These are phyloP conservation scores for Gasterosteus aculeatus DNA, from an alignment of 2,113 vertebrate species.

Conservation along the genomic window DNA sequence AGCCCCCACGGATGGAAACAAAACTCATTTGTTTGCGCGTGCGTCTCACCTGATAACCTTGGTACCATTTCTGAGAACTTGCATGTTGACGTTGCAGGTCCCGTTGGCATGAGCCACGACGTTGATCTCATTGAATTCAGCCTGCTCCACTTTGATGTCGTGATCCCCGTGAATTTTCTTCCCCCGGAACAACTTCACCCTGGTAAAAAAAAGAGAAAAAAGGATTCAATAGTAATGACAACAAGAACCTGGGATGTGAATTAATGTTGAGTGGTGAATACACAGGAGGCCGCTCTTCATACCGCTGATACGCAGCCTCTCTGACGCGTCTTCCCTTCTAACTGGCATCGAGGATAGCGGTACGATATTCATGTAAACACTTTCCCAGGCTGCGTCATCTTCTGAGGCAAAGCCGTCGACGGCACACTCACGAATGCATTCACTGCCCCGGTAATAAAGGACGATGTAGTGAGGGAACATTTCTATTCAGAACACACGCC, in stretches of 20 bases:
- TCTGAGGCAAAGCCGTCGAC: background rate
- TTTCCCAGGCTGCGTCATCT: constrained; percentile 1
- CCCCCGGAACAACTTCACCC: constrained; percentile 92
- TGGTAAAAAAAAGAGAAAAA: constrained; percentile 66
- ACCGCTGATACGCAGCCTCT: constrained; percentile 15
- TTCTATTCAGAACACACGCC: background rate
- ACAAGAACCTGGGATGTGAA: background rate
- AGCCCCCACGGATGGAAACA: background rate
- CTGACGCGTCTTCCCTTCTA: constrained; percentile 14
- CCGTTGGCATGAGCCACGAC: constrained; percentile 91
- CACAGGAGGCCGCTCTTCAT: constrained; percentile 3
- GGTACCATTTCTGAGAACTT: constrained; percentile 87
- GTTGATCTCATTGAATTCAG: constrained; percentile 93
- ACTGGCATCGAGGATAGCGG: background rate
- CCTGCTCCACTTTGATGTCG: constrained; percentile 97
- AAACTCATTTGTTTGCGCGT: background rate
- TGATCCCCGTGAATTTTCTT: constrained; percentile 93
- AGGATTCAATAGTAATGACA: background rate
- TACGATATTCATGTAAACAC: constrained; percentile 21
- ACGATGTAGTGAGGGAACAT: constrained; percentile 10
- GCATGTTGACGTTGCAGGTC: constrained; percentile 89
- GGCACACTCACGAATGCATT: background rate
- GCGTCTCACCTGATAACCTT: constrained; percentile 88
- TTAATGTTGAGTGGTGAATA: constrained; percentile 2
- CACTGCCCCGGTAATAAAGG: background rate